These are phyloP conservation scores for Streblospio benedicti DNA, from an alignment of 1,140 invertebrate species.

Conservation along the genomic window DNA sequence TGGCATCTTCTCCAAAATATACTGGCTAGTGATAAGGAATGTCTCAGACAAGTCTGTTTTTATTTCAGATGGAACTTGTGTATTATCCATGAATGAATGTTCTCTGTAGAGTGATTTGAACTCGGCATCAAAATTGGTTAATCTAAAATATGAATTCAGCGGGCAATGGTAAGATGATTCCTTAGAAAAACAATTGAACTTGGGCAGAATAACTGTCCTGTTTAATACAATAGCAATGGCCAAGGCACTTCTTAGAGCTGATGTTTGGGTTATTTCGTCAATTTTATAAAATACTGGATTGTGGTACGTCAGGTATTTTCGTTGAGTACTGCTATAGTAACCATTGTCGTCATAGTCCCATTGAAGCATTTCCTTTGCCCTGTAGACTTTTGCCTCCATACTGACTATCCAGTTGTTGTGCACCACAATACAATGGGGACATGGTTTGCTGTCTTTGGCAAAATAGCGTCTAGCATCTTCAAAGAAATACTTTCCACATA, in stretches of 20 bases:
- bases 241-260: slow-evolving; percentile 8
- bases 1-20: too few relatives aligned
- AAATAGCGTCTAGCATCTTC: slow-evolving; percentile 8
- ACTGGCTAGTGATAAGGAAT: too few relatives aligned
- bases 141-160: slow-evolving; percentile 11
- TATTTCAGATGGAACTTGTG: slow-evolving; percentile 11
- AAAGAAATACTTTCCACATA: slow-evolving; percentile 11
- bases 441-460: not conserved
- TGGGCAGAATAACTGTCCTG: slow-evolving; percentile 14
- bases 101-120: slow-evolving; percentile 12
- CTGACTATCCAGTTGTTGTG: slow-evolving; percentile 21
- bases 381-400: slow-evolving; percentile 17
- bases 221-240: slow-evolving; percentile 11
- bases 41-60: too few relatives aligned
- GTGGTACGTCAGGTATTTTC: slow-evolving; percentile 11
- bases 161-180: slow-evolving; percentile 3
- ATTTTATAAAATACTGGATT: slow-evolving; percentile 1
- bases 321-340: slow-evolving; percentile 8
- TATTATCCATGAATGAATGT: slow-evolving; percentile 12
- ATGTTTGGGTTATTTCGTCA: not conserved
- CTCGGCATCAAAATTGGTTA: slow-evolving; percentile 11
- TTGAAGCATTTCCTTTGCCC: slow-evolving; percentile 11
- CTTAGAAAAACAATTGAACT: slow-evolving; percentile 16
- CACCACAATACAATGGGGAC: slow-evolving; percentile 10
- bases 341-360: slow-evolving; percentile 15